Base-by-base conservation (phyloP, 2,113 vertebrate genomes). In the Indicator maculatus region DNA sequence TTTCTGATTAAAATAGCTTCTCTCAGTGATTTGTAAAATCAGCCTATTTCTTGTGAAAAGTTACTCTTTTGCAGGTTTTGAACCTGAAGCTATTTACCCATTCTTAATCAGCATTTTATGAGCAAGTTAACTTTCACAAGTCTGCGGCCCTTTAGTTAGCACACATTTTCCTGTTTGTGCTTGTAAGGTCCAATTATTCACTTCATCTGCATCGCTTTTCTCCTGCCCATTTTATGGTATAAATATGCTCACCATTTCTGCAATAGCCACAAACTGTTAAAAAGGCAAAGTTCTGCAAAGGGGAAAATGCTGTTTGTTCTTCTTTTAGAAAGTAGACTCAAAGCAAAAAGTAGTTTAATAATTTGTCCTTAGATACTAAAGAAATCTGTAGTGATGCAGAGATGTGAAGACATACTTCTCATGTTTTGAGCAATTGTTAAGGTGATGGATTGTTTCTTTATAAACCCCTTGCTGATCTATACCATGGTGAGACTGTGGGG, bases 21-120 rank as follows among this genome's bases (percentile, higher is more conserved):
- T 94, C 84, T 70, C 45, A 52, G 69, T 96, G 87, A 74, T 96
- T 96, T 93, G 64, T 86, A 91, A 96, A 95, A 80, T 94, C 91
- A 81, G 58, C 65, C 67, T 72, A 21, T 74, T 94, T 94, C 71
- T 38, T 89, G n/a, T 47, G 36, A 77, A 83, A 95, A 89, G 27
- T 56, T 77, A 28, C 14, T 90, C 9, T 80, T 91, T 65, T 71
- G 5, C 47, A 27, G 74, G 52, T 90, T 93, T 70, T 93, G 18
- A 74, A 71, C 69, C 36, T 92, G 50, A 93, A 77, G 13, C 33
- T 94, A 44, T 93, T 94, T 96, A 78, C 13, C 36, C 55, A 24
- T 76, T 60, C n/a, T 90, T 70, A 85, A 55, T 65, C 55, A 79
- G 47, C n/a, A 69, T 77, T 84, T 75, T 14, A 78, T 9, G 81